phyloP scores from a whole-genome alignment of 2,888 invertebrate genomes.

The Ligdia adustata region DNA sequence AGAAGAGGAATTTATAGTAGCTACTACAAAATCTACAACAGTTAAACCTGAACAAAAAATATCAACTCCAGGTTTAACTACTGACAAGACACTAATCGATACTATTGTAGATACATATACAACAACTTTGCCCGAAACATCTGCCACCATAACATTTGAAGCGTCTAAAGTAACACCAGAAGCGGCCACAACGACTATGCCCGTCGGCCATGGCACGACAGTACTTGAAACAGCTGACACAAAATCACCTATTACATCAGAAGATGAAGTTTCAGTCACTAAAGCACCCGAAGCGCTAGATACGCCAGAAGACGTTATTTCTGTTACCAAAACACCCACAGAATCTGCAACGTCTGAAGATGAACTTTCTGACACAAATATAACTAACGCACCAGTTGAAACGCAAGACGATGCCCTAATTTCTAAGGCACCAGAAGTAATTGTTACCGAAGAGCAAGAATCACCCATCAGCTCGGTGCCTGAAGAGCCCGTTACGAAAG shows the following conservation, averaged over 20 bases:
- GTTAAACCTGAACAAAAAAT: constrained; percentile 27
- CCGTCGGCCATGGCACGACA: neutral
- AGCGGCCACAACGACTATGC: neutral
- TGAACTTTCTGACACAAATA: constrained; percentile 1
- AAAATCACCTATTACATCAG: no score
- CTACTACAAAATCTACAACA: constrained; percentile 29
- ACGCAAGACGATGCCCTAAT: neutral
- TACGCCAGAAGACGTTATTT: no score
- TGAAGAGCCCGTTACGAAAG: neutral
- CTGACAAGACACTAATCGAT: constrained; percentile 54
- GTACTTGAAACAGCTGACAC: neutral
- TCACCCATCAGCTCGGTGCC: neutral
- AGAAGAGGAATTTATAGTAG: constrained; percentile 28
- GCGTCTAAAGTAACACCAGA: constrained; percentile 27
- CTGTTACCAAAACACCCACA: constrained; percentile 1
- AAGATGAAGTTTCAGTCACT: neutral
- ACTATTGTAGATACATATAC: constrained; percentile 39
- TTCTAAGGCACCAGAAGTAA: neutral
- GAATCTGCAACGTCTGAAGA: neutral
- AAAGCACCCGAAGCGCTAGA: neutral
- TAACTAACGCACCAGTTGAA: neutral
- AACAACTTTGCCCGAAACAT: constrained; percentile 48
- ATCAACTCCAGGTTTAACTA: constrained; percentile 26
- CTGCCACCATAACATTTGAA: constrained; percentile 16
- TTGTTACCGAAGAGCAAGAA: neutral